phyloP scores from a whole-genome alignment of 2,888 invertebrate genomes.

The Phymatocera aterrima region DNA sequence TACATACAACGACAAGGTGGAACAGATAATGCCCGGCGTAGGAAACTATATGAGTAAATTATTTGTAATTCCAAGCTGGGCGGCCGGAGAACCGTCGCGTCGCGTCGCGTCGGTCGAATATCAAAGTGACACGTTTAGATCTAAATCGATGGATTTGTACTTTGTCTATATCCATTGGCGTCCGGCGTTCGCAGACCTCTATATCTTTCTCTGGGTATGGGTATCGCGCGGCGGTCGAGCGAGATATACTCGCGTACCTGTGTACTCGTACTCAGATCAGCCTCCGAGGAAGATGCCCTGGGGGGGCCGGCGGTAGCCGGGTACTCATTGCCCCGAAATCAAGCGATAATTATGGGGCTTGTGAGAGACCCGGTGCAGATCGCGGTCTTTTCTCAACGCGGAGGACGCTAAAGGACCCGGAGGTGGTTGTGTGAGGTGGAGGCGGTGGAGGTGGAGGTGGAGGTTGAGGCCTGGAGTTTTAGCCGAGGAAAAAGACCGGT shows the following conservation, averaged over 20 bases:
- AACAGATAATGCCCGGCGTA: no score
- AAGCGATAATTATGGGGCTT: conserved; percentile 42
- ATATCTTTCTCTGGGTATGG: not conserved
- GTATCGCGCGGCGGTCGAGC: not conserved
- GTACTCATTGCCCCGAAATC: conserved; percentile 40
- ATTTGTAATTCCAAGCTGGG: not conserved
- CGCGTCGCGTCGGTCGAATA: not conserved
- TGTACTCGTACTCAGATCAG: no score
- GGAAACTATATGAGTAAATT: not conserved
- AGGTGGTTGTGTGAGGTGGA: conserved; percentile 27
- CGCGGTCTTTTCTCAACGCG: conserved; percentile 36
- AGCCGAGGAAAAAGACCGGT: conserved; percentile 35
- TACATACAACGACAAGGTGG: no score
- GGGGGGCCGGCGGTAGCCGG: conserved; percentile 30
- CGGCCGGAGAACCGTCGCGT: not conserved
- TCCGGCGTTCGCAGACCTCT: not conserved
- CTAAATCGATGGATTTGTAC: not conserved
- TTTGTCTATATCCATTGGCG: not conserved
- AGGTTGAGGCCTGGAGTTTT: conserved; percentile 8
- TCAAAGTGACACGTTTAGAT: conserved; percentile 24
- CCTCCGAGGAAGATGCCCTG: conserved; percentile 23
- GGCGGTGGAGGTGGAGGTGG: conserved; percentile 26
- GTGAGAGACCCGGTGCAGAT: conserved; percentile 37
- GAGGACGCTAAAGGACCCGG: conserved; percentile 28
- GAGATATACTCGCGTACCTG: no score